These are phyloP conservation scores for Eilema depressum DNA, from an alignment of 2,888 invertebrate species.

Conservation along the genomic window DNA sequence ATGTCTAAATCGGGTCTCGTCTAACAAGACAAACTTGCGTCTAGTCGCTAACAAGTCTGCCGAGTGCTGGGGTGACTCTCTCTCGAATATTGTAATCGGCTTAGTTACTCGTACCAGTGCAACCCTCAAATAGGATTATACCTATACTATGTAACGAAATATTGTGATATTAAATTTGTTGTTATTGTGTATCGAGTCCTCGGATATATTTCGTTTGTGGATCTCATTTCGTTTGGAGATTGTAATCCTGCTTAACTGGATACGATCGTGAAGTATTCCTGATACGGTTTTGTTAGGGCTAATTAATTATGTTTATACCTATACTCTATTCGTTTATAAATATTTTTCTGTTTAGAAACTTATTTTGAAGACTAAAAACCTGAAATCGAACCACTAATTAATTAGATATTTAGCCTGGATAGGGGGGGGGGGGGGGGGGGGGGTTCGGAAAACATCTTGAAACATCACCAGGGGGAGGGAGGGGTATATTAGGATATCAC, in stretches of 20 bases:
- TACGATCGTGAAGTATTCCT: not conserved
- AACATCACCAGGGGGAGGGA: too few relatives aligned
- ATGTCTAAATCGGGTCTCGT: constrained; percentile 46
- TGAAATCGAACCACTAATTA: too few relatives aligned
- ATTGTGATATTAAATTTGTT: constrained; percentile 24
- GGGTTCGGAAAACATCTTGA: too few relatives aligned
- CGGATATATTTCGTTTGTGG: constrained; percentile 17
- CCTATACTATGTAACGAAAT: constrained; percentile 22
- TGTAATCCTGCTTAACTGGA: constrained; percentile 2
- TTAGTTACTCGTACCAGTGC: constrained; percentile 63
- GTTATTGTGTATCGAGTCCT: constrained; percentile 19
- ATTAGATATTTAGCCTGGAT: too few relatives aligned
- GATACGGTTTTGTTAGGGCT: not conserved
- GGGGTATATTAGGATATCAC: too few relatives aligned
- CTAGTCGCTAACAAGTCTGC: constrained; percentile 70
- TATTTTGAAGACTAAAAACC: too few relatives aligned
- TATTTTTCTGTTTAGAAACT: too few relatives aligned
- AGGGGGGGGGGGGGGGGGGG: too few relatives aligned
- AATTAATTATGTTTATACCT: not conserved
- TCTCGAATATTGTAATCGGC: constrained; percentile 72
- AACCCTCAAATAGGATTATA: constrained; percentile 56
- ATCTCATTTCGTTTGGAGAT: constrained; percentile 11
- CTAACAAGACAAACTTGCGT: constrained; percentile 76
- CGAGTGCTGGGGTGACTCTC: constrained; percentile 53
- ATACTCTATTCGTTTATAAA: too few relatives aligned